Evolutionary conservation across 2,888 invertebrate species (phyloP).

Genomic region (Ophioninae sp.): DNA sequence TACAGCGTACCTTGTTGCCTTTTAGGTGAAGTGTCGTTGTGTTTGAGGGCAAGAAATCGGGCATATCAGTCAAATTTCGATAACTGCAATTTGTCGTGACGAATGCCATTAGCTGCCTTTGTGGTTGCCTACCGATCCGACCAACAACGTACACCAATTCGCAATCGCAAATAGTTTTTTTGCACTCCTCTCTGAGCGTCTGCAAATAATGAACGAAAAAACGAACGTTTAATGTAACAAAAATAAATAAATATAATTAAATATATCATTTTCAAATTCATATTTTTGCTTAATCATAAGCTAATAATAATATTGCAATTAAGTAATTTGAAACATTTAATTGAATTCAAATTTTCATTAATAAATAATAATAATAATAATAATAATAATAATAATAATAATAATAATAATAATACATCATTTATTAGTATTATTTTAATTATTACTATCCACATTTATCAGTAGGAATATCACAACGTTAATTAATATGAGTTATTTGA

Average conservation of each 20-base stretch:
- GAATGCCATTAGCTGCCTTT: slow-evolving; percentile 83
- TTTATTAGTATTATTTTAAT: no score
- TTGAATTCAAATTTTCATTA: not conserved
- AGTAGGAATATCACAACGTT: no score
- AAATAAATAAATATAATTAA: not conserved
- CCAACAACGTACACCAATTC: slow-evolving; percentile 85
- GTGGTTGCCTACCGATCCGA: slow-evolving; percentile 74
- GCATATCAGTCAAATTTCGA: slow-evolving; percentile 83
- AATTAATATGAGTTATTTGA: no score
- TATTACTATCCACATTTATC: no score
- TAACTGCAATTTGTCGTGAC: slow-evolving; percentile 87
- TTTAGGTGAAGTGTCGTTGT: slow-evolving; percentile 86
- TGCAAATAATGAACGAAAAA: slow-evolving; percentile 69
- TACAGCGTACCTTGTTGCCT: slow-evolving; percentile 84
- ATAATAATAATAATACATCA: not conserved
- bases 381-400: no score
- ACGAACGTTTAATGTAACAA: not conserved
- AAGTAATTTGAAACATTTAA: not conserved
- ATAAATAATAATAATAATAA: not conserved
- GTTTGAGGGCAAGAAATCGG: slow-evolving; percentile 84
- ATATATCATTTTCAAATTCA: no score
- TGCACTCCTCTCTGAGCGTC: slow-evolving; percentile 85
- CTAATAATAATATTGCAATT: no score
- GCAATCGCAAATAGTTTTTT: slow-evolving; percentile 84
- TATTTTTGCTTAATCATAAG: no score